These are phyloP conservation scores for Pseudobourletiella spinata DNA, from an alignment of 1,140 invertebrate genomes.

Conservation along the genomic window DNA sequence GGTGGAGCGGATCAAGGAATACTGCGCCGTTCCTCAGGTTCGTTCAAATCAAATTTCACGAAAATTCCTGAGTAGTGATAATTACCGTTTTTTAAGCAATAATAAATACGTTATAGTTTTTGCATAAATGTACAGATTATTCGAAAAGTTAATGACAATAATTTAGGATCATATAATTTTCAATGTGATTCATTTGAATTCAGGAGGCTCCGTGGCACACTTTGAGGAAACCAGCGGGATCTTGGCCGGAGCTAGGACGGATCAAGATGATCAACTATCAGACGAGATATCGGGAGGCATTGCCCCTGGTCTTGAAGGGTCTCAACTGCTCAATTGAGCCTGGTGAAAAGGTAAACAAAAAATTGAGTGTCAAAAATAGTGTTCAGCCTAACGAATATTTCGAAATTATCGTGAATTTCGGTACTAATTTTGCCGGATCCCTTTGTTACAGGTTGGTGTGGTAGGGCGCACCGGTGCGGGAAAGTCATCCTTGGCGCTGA, in stretches of 20 bases:
- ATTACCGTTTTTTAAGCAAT: neutral
- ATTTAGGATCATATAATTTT: too few species aligned
- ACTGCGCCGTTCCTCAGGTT: conserved; percentile 64
- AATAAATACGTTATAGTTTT: too few species aligned
- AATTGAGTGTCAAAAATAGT: too few species aligned
- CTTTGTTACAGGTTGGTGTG: too few species aligned
- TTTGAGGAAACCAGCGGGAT: conserved; percentile 8
- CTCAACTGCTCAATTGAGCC: conserved; percentile 42
- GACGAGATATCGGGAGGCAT: conserved; percentile 44
- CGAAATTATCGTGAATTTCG: too few species aligned
- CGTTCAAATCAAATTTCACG: neutral
- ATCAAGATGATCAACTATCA: conserved; percentile 47
- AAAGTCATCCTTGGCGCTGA: too few species aligned
- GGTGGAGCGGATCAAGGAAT: conserved; percentile 94
- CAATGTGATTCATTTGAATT: conserved; percentile 38
- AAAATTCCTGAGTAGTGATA: neutral
- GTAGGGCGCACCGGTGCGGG: too few species aligned
- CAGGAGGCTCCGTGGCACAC: conserved; percentile 39
- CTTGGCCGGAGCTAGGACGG: conserved; percentile 40
- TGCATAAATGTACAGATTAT: too few species aligned
- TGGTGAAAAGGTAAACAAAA: conserved; percentile 43
- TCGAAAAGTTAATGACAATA: too few species aligned
- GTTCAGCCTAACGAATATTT: too few species aligned
- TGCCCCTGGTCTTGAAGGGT: conserved; percentile 47
- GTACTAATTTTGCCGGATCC: too few species aligned